Evolutionary conservation across 2,797 vertebrate genomes (phyloP), one percentile per base, ranked within the genome.

Genomic region (Cryptoblepharus egeriae): DNA sequence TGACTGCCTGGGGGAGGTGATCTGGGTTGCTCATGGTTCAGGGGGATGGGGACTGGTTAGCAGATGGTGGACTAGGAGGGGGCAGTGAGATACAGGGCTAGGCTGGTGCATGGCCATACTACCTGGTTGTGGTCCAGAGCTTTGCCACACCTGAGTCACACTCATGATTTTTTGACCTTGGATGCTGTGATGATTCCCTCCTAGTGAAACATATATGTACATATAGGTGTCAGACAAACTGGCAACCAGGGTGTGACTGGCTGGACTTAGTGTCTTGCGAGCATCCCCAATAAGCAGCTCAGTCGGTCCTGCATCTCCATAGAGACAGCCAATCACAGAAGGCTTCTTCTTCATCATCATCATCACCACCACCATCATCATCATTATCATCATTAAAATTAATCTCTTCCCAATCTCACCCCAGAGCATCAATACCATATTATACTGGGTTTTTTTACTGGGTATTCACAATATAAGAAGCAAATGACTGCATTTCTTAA

Each of bases 261-360:
- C 35, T 2, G 28, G 61, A 26, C 61, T 55, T 22, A 4, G 2
- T n/a, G 35, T 35, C 28, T 12, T 18, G 30, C 37, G n/a, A 52
- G 77, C 63, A 52, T 52, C 65, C n/a, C 71, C 39, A 60, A 1
- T 1, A 42, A 30, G 76, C 35, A 3, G 76, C 52, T 79, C 24
- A 32, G 15, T 64, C 24, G 26, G 20, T 64, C 37, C 60, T 32
- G 70, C 11, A 37, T 79, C 71, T 79, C 82, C 70, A 79, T 74
- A 61, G 82, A 74, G 76, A 84, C 70, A 60, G 61, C 82, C 76
- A 84, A 52, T 58, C 60, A 6, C 12, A 24, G 68, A 32, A 42
- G 20, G 18, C 37, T 1, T 42, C 45, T 30, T 32, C 60, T 49
- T 64, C 55, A 32, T n/a, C 37, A 45, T 61, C 55, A 7, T 35